phyloP scores from a whole-genome alignment of 2,797 vertebrate genomes.

The Halcyon chelicuti region DNA sequence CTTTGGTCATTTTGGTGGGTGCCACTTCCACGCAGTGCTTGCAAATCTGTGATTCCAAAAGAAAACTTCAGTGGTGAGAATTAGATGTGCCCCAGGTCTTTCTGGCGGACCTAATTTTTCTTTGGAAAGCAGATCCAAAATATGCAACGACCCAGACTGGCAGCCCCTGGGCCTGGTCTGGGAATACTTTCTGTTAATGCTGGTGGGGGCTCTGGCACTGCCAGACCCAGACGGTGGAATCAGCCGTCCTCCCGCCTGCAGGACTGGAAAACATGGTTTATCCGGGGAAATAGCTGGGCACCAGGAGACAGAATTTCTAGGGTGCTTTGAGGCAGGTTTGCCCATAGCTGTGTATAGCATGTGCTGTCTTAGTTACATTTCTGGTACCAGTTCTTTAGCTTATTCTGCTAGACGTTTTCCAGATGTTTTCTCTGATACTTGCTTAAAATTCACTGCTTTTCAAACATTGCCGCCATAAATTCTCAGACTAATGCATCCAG shows the following conservation, averaged over 20 bases:
- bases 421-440: neutral
- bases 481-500: neutral
- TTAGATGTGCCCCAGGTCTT: neutral
- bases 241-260: neutral
- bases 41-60: neutral
- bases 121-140: neutral
- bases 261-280: neutral
- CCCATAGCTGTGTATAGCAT: neutral
- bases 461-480: neutral
- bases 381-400: neutral
- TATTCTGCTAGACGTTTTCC: neutral
- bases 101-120: neutral
- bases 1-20: neutral
- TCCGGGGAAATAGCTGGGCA: neutral
- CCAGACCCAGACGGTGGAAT: accelerated
- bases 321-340: neutral
- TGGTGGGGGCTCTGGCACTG: neutral
- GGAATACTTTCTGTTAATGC: neutral
- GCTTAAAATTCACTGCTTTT: neutral
- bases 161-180: too few species aligned
- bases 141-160: accelerated
- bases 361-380: neutral
- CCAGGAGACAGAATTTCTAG: neutral
- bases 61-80: neutral
- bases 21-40: neutral